Percentiles rank a stretch among this genome's conserved stretches.
Conservation (phyloP, 1,140 invertebrate genomes). For the Formica exsecta region DNA sequence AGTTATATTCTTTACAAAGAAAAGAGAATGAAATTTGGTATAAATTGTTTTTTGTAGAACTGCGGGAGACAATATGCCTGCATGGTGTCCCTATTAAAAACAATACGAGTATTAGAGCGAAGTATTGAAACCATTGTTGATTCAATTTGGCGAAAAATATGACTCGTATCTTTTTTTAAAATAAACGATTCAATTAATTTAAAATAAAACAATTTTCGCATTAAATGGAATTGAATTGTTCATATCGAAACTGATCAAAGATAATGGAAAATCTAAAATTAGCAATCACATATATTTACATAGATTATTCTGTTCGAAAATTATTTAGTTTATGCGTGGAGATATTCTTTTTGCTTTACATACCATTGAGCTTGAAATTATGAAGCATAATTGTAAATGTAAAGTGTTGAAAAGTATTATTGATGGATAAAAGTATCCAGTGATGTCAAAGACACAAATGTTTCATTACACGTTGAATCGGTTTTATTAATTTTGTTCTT, state of each 20-base stretch:
- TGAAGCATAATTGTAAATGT: conserved; percentile 17
- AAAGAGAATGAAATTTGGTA: background rate
- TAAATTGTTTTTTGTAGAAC: conserved; percentile 35
- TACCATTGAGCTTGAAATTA: background rate
- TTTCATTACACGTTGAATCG: background rate
- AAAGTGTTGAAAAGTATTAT: background rate
- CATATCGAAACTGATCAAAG: background rate
- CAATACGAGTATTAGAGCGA: background rate
- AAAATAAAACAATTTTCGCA: conserved; percentile 6
- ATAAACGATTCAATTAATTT: conserved; percentile 19
- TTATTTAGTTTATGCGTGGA: background rate
- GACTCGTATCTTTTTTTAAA: background rate
- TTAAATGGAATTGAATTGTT: background rate
- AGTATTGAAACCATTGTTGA: conserved; percentile 23
- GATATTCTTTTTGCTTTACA: background rate
- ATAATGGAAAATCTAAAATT: background rate
- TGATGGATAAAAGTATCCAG: background rate
- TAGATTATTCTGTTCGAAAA: background rate
- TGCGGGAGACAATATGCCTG: background rate
- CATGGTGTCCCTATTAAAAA: background rate
- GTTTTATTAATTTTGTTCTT: conserved; percentile 27
- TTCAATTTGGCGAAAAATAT: conserved; percentile 34
- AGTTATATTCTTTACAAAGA: background rate
- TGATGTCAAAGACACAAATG: conserved; percentile 23
- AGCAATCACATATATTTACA: background rate